A percentile compares a stretch with the other conserved stretches of the same genome.
Conservation (phyloP, 2,888 invertebrate species). For the Mythimna lalbum region DNA sequence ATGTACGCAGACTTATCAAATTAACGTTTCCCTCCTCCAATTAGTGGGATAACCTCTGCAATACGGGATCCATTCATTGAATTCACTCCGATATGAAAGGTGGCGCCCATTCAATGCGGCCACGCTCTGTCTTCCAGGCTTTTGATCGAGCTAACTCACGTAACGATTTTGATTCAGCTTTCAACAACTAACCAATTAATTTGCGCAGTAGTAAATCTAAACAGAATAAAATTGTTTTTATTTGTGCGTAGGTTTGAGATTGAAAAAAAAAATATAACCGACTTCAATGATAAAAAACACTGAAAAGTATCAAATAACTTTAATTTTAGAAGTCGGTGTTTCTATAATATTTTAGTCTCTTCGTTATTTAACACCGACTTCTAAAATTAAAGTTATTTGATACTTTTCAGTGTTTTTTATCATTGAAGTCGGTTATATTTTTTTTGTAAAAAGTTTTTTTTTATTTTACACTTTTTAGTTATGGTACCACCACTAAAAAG, state of each 20-base stretch:
- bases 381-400: too few species aligned
- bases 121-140: conserved; percentile 56
- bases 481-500: too few species aligned
- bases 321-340: too few species aligned
- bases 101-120: conserved; percentile 69
- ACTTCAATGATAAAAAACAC: too few species aligned
- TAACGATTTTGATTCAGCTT: conserved; percentile 39
- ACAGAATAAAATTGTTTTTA: conserved; percentile 16
- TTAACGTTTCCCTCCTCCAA: conserved; percentile 76
- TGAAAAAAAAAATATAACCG: too few species aligned
- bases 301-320: too few species aligned
- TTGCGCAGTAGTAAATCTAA: conserved; percentile 39
- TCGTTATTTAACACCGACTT: too few species aligned
- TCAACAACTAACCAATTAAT: conserved; percentile 48
- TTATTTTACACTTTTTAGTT: too few species aligned
- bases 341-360: too few species aligned
- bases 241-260: not conserved
- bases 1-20: conserved; percentile 72
- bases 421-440: too few species aligned
- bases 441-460: too few species aligned
- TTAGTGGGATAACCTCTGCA: conserved; percentile 72
- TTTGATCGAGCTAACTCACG: conserved; percentile 48
- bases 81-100: conserved; percentile 55
- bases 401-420: too few species aligned
- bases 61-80: conserved; percentile 62